Base-by-base conservation (phyloP, 2,888 invertebrate genomes). In the Sinodicranocentrus sp. region DNA sequence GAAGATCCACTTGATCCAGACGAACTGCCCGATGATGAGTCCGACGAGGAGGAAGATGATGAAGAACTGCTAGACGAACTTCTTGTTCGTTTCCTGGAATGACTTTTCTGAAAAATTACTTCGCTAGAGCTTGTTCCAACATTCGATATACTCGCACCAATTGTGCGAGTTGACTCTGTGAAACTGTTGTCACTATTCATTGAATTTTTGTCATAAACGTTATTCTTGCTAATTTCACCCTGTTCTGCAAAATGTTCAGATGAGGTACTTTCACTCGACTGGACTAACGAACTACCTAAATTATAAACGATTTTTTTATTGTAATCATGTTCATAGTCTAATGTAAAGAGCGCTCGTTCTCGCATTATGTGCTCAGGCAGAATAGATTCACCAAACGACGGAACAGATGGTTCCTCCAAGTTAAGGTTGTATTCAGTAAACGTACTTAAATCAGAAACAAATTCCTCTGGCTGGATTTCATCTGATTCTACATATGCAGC, bases 31-130 rank as follows among this genome's bases (percentile, higher is more conserved):
- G 80, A 72, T 2, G 80, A 80, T n/a, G 65, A 72, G 1, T 21
- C 72, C 8, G 82, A 73, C 1, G 82, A 82, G 3, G 82, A 82
- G 65, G 70, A 73, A 0, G 85, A 84, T 2, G 85, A 84, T 0
- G 84, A 83, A 6, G 93, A 94, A 52, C 88, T 87, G 70, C 92
- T 93, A 0, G 95, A 94, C 0, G 95, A 94, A 21, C 91, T 91
- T 92, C 90, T 91, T 93, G 77, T 91, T 91, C 86, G 91, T 90
- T 89, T 92, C 92, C 89, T 85, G 61, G 78, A 72, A 73, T 70
- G 78, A 39, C 26, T 33, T 28, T 28, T 23, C 2, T 59, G 43
- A 52, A 10, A 65, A 65, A n/a, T 3, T 6, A 10, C 10, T 33
- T 33, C 33, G 3, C 3, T 6, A 6, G 10, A 3, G 10, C 10